Base-by-base conservation (phyloP, 2,797 vertebrate species). In the Myotis myotis region DNA sequence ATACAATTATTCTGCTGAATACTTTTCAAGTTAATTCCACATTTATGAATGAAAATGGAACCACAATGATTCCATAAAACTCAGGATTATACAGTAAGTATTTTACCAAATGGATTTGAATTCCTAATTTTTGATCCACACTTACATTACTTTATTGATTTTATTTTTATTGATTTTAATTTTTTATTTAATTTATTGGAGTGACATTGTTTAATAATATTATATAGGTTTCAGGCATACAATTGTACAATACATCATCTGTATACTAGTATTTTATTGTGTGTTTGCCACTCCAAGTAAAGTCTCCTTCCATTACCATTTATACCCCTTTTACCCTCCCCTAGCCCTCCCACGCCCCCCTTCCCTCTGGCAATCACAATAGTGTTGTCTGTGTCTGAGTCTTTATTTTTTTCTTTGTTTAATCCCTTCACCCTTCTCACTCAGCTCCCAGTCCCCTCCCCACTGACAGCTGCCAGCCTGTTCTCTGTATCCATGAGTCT, bases 51-150 rank as follows among this genome's bases (percentile, higher is more conserved):
- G 25, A 68, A 94, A 95, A 87, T 72, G n/a, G 41, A 93, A 79
- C 4, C 41, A 64, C 2, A 72, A 3, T 94, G n/a, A 3, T 78
- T 87, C 60, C 41, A 82, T 87, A 83, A 93, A 96, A 89, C 55
- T 88, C 28, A 55, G 36, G 9, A 3, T 88, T 81, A 70, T 57
- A 53, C 22, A 62, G 47, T 68, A 76, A 71, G 28, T 60, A 38
- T 93, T 94, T 91, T 71, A 89, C 47, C 23, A 87, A 84, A 92
- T 5, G 85, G 12, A 81, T 72, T 84, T 91, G 20, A 88, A 76
- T 87, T 89, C 28, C 15, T 89, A 70, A 75, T 81, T 85, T 17
- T 95, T 85, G n/a, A 88, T 85, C 25, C 36, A 83, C n/a, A 49
- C 2, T 70, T 62, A 70, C 16, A 71, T 23, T 57, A 49, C 12